phyloP scores from a whole-genome alignment of 2,888 invertebrate species.

The Phorcus lineatus region DNA sequence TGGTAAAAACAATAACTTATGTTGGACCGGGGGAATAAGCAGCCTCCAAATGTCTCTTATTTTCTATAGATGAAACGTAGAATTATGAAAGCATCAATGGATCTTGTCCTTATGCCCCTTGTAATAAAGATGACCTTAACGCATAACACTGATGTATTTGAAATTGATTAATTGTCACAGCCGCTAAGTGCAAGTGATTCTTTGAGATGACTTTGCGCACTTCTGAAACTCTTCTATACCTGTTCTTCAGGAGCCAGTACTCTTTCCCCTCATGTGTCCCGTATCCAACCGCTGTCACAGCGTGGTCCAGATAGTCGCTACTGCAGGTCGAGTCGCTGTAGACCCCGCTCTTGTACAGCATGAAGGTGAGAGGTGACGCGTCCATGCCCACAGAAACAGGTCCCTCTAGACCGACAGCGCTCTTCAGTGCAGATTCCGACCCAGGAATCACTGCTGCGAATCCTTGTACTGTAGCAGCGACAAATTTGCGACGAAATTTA shows the following conservation, averaged over 20 bases:
- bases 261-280: not conserved
- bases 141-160: too few species aligned
- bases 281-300: not conserved
- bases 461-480: conserved; percentile 51
- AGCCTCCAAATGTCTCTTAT: too few species aligned
- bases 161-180: too few species aligned
- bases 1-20: too few species aligned
- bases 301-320: not conserved
- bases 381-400: conserved; percentile 91
- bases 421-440: conserved; percentile 40
- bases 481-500: conserved; percentile 44
- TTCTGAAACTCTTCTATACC: not conserved
- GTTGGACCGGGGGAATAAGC: too few species aligned
- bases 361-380: conserved; percentile 81
- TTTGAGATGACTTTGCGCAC: not conserved
- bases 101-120: too few species aligned
- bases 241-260: conserved; percentile 15
- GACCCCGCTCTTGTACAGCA: conserved; percentile 47
- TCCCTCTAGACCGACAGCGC: conserved; percentile 50
- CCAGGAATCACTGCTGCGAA: conserved; percentile 46
- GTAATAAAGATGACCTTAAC: too few species aligned
- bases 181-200: not conserved
- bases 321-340: conserved; percentile 33
- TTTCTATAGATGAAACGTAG: too few species aligned
- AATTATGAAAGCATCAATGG: too few species aligned